phyloP scores from a whole-genome alignment of 2,797 vertebrate genomes.

The Gallinago solitaria region DNA sequence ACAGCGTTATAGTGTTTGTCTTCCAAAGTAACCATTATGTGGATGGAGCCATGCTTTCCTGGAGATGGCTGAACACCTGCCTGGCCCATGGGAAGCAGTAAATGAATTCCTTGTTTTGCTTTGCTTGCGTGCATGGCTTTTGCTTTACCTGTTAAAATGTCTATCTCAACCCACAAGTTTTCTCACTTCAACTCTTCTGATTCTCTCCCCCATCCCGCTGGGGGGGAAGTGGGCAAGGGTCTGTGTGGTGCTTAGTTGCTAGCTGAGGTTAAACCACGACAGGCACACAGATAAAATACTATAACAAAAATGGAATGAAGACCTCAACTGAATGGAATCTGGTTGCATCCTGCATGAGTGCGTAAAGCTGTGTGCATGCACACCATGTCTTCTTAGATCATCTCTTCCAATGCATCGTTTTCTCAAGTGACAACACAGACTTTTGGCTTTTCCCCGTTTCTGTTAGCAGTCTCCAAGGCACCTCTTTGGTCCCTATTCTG shows the following conservation, averaged over 20 bases:
- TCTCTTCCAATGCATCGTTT: background rate
- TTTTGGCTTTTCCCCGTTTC: background rate
- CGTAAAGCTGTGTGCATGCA: background rate
- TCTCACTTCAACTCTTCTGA: background rate
- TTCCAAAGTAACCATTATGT: background rate
- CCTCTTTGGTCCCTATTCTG: background rate
- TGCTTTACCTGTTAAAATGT: background rate
- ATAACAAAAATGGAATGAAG: background rate
- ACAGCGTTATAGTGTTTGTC: background rate
- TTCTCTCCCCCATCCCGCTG: background rate
- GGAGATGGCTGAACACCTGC: background rate
- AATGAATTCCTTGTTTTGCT: background rate
- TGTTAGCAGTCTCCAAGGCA: background rate
- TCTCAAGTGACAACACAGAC: background rate
- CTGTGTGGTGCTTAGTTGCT: background rate
- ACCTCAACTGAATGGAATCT: background rate
- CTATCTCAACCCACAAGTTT: background rate
- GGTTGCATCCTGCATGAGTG: background rate
- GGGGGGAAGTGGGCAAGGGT: background rate
- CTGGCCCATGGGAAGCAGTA: background rate
- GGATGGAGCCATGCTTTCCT: background rate
- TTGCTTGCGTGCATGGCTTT: background rate
- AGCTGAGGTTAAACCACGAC: background rate
- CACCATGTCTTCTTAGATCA: accelerated
- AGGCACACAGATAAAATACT: background rate